Evolutionary conservation across 2,797 vertebrate genomes (phyloP).

Genomic region (Malurus splendens): DNA sequence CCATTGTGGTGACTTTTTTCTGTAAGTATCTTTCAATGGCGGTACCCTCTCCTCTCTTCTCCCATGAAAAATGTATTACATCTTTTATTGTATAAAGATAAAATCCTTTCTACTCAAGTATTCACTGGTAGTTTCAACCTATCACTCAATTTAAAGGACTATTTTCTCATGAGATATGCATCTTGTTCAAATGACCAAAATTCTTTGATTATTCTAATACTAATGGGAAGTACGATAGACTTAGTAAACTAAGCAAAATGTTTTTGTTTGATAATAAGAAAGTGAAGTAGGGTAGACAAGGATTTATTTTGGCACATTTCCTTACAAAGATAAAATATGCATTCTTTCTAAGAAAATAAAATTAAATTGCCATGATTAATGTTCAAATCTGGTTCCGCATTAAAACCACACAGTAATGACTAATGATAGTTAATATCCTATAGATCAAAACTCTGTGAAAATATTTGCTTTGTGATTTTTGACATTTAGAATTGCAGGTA

Average conservation of each 20-base stretch:
- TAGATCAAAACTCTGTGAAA: background rate
- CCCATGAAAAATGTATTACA: background rate
- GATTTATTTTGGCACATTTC: conserved; percentile 31
- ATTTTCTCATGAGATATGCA: conserved; percentile 24
- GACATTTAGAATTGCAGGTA: background rate
- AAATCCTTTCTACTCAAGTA: background rate
- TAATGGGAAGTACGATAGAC: background rate
- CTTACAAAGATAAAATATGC: background rate
- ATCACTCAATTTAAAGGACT: background rate
- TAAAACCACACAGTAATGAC: background rate
- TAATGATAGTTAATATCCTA: background rate
- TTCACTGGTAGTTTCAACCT: conserved; percentile 2
- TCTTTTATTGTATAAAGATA: background rate
- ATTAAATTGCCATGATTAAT: conserved; percentile 14
- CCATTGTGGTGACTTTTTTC: background rate
- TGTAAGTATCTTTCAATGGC: background rate
- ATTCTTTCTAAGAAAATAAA: conserved; percentile 16
- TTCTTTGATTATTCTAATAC: background rate
- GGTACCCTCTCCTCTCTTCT: background rate
- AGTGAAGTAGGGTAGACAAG: background rate
- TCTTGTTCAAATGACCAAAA: conserved; percentile 16
- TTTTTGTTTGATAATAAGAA: conserved; percentile 20
- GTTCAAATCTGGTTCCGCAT: background rate
- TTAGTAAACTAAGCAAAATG: background rate
- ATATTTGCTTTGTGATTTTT: background rate